Base-by-base conservation (phyloP, 2,797 vertebrate genomes). In the Bryconaethiops microstoma region DNA sequence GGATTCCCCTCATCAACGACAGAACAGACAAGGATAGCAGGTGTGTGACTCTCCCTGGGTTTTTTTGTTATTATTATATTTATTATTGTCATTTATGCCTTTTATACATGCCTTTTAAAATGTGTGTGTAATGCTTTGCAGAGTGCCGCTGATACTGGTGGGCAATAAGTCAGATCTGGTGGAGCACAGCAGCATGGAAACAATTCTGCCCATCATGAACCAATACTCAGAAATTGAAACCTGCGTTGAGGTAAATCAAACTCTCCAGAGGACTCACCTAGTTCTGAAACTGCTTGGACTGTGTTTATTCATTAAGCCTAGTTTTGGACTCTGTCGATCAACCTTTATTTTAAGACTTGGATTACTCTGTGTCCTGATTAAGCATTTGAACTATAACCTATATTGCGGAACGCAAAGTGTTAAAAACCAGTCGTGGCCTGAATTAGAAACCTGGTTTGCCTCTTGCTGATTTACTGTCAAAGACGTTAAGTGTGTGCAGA, bases 171-270 rank as follows among this genome's bases (percentile, higher is more conserved):
- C 97, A 0, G 98, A 99, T 91, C 92, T 99, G 82, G 96, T 99
- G 89, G 98, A 99, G 81, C 97, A 99, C 86, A 99, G 98, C 93
- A 99, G 97, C 90, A 99, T 99, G 98, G 98, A 99, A 91, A 99
- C 97, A 80, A 98, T 99, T 85, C 94, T 99, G 83, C 98, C 98
- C 78, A 99, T 99, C 88, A 99, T 99, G 98, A 99, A 99, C 90
- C 96, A 99, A 80, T 98, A 97, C 82, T 97, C 97, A 82, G 97
- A 99, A 86, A 99, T 99, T 82, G 98, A 99, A 93, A 99, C 97
- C 0, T 99, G 98, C 85, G 97, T 99, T 76, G 98, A 99, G 96
- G 98, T 99, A 92, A 86, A 93, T 52, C 21, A n/a, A 5, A 5
- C 42, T 45, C 6, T 45, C 40, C 40, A 4, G 6, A 48, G 14